Evolutionary conservation across 2,888 invertebrate species (phyloP).

Genomic region (Eulithis testata): DNA sequence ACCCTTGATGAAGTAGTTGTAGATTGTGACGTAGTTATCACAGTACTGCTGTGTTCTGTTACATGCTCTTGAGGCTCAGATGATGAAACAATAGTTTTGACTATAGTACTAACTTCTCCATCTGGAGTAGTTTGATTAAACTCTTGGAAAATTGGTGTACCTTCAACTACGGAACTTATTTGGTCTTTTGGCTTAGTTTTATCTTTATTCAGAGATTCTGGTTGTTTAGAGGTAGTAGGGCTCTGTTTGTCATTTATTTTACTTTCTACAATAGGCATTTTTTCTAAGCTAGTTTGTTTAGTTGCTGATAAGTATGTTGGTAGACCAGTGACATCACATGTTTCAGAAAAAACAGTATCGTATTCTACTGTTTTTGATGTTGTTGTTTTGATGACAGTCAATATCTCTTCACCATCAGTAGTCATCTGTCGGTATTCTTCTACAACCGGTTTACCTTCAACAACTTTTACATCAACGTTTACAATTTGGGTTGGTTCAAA

Average conservation of each 20-base stretch:
- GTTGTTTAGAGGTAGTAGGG: conserved; percentile 8
- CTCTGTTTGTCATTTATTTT: conserved; percentile 9
- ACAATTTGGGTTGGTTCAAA: conserved; percentile 31
- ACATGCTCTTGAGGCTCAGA: conserved; percentile 59
- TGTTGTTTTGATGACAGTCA: conserved; percentile 57
- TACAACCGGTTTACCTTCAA: conserved; percentile 49
- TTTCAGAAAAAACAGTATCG: conserved; percentile 42
- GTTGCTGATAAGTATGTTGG: conserved; percentile 23
- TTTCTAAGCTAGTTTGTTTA: conserved; percentile 3
- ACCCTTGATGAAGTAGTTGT: conserved; percentile 61
- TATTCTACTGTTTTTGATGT: conserved; percentile 57
- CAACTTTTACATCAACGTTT: conserved; percentile 45
- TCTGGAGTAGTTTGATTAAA: conserved; percentile 50
- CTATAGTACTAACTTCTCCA: conserved; percentile 56
- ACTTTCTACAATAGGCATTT: background rate
- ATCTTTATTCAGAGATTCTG: conserved; percentile 9
- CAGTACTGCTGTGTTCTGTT: conserved; percentile 63
- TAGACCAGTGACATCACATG: conserved; percentile 27
- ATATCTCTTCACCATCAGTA: conserved; percentile 55
- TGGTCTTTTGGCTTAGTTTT: conserved; percentile 16
- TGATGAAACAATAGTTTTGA: conserved; percentile 56
- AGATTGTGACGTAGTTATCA: conserved; percentile 48
- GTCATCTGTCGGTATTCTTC: conserved; percentile 53
- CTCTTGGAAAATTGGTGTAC: conserved; percentile 43
- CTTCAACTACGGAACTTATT: conserved; percentile 11